These are phyloP conservation scores for Microcebus murinus DNA, from an alignment of 2,113 vertebrate species.

Conservation along the genomic window DNA sequence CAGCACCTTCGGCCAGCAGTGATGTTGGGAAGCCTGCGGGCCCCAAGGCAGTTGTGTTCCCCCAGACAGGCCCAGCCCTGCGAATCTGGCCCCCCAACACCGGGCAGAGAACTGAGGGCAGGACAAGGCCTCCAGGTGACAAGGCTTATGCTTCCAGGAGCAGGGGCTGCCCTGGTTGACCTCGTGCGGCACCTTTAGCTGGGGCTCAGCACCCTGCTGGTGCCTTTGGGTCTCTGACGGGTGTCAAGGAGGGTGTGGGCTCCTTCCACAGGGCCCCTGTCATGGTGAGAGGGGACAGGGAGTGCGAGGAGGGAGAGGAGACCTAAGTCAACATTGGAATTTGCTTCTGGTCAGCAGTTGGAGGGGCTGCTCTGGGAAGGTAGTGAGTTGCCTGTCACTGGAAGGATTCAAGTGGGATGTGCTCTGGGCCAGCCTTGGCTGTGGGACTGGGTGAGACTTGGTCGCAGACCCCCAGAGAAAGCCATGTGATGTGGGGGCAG, in stretches of 20 bases:
- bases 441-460: background rate
- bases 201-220: background rate
- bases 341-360: background rate
- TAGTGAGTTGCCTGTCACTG: background rate
- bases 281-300: background rate
- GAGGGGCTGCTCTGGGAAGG: background rate
- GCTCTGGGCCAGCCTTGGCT: background rate
- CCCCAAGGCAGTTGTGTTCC: background rate
- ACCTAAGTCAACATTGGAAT: background rate
- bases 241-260: background rate
- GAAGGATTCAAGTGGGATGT: background rate
- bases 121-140: background rate
- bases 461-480: accelerated
- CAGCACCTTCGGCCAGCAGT: accelerated
- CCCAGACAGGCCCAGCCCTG: background rate
- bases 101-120: background rate
- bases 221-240: background rate
- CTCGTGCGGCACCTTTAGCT: background rate
- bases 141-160: accelerated
- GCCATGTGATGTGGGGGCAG: accelerated
- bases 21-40: background rate
- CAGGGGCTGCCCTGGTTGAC: background rate
- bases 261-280: background rate
- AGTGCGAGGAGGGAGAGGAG: background rate
- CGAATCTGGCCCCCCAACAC: background rate